A percentile compares a stretch with the other conserved stretches of the same genome.
These are phyloP conservation scores for Ips nitidus DNA, from an alignment of 1,140 invertebrate genomes.

Conservation along the genomic window DNA sequence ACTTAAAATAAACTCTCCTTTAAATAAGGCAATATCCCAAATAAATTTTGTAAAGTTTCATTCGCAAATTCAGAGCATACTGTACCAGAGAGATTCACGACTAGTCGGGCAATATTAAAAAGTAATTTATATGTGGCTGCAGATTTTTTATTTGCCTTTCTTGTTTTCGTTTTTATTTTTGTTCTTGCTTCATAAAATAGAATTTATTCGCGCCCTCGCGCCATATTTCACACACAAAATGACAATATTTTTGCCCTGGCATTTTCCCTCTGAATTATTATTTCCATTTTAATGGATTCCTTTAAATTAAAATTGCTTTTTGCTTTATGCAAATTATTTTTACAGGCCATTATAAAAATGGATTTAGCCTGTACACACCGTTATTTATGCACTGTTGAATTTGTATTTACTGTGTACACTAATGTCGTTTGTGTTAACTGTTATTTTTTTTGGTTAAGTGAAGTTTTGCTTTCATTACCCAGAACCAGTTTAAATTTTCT, in stretches of 20 bases:
- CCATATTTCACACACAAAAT: constrained; percentile 42
- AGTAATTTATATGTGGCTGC: constrained; percentile 51
- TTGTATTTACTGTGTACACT: constrained; percentile 35
- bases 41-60: constrained; percentile 31
- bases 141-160: constrained; percentile 45
- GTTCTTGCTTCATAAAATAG: constrained; percentile 47
- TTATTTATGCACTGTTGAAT: constrained; percentile 33
- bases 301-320: constrained; percentile 40
- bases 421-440: constrained; percentile 27
- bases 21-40: background rate
- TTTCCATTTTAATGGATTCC: constrained; percentile 45
- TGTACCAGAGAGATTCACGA: constrained; percentile 48
- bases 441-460: constrained; percentile 22
- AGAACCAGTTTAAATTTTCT: background rate
- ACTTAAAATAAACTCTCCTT: too few species aligned
- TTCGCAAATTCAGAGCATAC: constrained; percentile 25
- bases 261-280: constrained; percentile 39
- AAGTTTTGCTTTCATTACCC: constrained; percentile 9
- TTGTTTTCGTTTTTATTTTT: constrained; percentile 45
- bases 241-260: constrained; percentile 42
- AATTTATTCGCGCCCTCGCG: constrained; percentile 43
- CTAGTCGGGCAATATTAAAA: constrained; percentile 49
- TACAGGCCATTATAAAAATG: constrained; percentile 40
- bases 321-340: constrained; percentile 39
- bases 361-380: constrained; percentile 31